A percentile compares a stretch with the other conserved stretches of the same genome.
Evolutionary conservation across 2,797 vertebrate species (phyloP).

Genomic region (Rallus crepitans): DNA sequence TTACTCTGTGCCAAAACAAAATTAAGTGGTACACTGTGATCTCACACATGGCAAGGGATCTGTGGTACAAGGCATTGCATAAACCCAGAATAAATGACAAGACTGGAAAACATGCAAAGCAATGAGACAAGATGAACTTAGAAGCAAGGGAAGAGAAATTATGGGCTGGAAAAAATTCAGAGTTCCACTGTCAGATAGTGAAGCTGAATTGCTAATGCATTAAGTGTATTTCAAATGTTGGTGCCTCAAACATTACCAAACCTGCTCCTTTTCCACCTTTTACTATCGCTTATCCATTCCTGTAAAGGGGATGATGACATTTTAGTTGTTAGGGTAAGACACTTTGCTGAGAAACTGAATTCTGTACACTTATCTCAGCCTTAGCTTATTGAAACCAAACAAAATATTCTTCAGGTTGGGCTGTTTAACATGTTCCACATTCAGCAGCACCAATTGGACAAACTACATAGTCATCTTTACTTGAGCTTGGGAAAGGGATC

Average conservation of each 20-base stretch:
- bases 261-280: not conserved
- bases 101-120: not conserved
- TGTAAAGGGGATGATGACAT: not conserved
- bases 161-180: not conserved
- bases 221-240: not conserved
- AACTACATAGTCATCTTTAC: not conserved
- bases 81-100: not conserved
- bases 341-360: not conserved
- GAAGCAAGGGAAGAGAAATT: not conserved
- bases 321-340: not conserved
- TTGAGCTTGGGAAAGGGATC: not conserved
- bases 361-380: not conserved
- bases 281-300: not conserved
- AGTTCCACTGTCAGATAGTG: not conserved
- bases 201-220: not conserved
- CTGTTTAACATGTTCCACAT: not conserved
- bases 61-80: not conserved
- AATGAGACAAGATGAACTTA: not conserved
- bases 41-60: not conserved
- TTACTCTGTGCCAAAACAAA: not conserved
- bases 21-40: not conserved
- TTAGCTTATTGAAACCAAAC: not conserved
- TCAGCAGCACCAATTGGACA: not conserved
- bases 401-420: not conserved
- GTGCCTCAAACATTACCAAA: not conserved